Evolutionary conservation across 2,888 invertebrate species (phyloP), one percentile per base, ranked within the genome.

Genomic region (Caenorhabditis parvicauda): DNA sequence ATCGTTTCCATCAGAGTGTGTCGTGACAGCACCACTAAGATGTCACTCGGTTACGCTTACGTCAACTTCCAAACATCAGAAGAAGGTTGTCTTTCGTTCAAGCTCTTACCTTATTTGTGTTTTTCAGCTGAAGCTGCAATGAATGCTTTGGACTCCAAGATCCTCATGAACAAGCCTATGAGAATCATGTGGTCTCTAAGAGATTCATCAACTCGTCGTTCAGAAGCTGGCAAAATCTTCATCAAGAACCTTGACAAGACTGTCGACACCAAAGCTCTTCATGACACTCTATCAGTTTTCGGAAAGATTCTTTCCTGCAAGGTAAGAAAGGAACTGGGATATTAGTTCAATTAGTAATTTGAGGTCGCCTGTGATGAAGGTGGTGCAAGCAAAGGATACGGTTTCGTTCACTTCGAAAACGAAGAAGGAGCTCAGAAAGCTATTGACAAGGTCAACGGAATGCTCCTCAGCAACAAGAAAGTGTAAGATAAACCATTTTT

Each of bases 181-280:
- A 89, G 98, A 83, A 98, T 98, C 82, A 98, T 98, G 98, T 98
- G 98, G 98, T 95, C 95, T 66, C 96, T 98, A 85, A 88, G 98
- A 81, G 96, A 98, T 28, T 75, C 76, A n/a, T 63, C 74, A 38
- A 87, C 96, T 67, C 89, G 98, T 77, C 93, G 94, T 84, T 96
- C 96, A 66, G 98, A 98, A 57, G 93, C 96, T 72, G 98, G 96
- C 64, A 99, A 99, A 85, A 94, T 98, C 65, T 98, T 98, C 85
- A 98, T 98, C 81, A 99, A 98, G 85, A 98, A 98, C 83, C 86
- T 98, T 83, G 94, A 98, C 83, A 95, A 92, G 84, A 89, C 88
- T 67, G 98, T 98, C 83, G 96, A 98, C 85, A 96, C 96, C 86
- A 98, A 98, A 85, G 93, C 95, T 61, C 91, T 98, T 88, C 95